A percentile compares a stretch with the other conserved stretches of the same genome.
Evolutionary conservation across 1,140 invertebrate species (phyloP).

Genomic region (Riptortus pedestris): DNA sequence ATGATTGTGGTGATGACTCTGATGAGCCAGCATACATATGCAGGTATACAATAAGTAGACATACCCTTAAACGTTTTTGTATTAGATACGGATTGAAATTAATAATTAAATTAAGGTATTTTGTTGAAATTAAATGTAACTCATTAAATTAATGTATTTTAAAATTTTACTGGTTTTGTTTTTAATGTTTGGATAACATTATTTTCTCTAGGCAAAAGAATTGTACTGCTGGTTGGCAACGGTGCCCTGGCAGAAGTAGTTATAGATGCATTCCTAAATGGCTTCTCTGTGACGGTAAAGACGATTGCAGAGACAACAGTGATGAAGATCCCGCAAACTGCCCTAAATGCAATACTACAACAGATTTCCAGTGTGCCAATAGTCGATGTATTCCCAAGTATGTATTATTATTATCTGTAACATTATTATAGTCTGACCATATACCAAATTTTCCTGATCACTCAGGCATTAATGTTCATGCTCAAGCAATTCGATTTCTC

Average conservation of each 20-base stretch:
- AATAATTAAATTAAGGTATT: neutral
- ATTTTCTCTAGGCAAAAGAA: slow-evolving; percentile 64
- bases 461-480: no score
- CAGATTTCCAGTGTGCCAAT: slow-evolving; percentile 88
- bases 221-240: slow-evolving; percentile 82
- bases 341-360: slow-evolving; percentile 71
- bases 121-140: neutral
- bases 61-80: no score
- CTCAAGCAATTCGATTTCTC: no score
- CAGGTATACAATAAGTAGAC: slow-evolving; percentile 41
- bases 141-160: no score
- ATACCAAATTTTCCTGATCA: neutral
- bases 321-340: slow-evolving; percentile 83
- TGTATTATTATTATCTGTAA: slow-evolving; percentile 30
- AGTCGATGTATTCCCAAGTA: slow-evolving; percentile 81
- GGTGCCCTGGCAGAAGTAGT: slow-evolving; percentile 78
- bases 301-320: slow-evolving; percentile 79
- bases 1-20: slow-evolving; percentile 86
- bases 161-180: no score
- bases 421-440: neutral
- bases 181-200: no score
- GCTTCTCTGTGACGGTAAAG: slow-evolving; percentile 91
- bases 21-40: slow-evolving; percentile 90
- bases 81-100: neutral
- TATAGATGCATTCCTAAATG: slow-evolving; percentile 90